phyloP scores from a whole-genome alignment of 1,140 invertebrate genomes.

The Doryteuthis pealeii region DNA sequence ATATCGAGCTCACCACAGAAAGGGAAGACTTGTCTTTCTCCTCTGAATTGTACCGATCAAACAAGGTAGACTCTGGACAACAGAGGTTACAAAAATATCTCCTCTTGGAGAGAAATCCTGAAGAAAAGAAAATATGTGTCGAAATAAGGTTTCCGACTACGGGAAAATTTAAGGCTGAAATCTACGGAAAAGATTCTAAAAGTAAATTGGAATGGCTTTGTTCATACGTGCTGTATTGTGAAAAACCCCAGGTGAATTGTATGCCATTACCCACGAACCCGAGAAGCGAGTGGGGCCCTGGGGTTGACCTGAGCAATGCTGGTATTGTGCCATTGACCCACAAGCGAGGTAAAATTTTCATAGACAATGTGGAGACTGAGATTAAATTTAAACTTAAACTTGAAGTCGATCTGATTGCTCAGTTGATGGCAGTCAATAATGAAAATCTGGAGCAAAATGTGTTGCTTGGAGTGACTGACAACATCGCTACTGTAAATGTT shows the following conservation, averaged over 20 bases:
- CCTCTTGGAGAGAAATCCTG: slow-evolving; percentile 46
- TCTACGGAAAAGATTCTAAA: slow-evolving; percentile 50
- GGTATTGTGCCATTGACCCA: slow-evolving; percentile 51
- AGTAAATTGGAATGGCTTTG: slow-evolving; percentile 52
- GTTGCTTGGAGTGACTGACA: slow-evolving; percentile 43
- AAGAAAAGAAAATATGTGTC: slow-evolving; percentile 36
- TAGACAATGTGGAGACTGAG: slow-evolving; percentile 48
- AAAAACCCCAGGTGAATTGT: slow-evolving; percentile 39
- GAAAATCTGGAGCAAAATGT: slow-evolving; percentile 25
- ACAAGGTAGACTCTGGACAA: slow-evolving; percentile 10
- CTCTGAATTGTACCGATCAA: slow-evolving; percentile 33
- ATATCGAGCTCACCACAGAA: not conserved
- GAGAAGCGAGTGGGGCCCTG: slow-evolving; percentile 53
- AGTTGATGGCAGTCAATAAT: not conserved
- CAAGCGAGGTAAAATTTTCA: slow-evolving; percentile 44
- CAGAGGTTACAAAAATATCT: slow-evolving; percentile 43
- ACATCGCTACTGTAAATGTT: slow-evolving; percentile 51
- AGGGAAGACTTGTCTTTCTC: slow-evolving; percentile 38
- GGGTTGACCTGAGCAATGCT: slow-evolving; percentile 38
- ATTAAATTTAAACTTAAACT: slow-evolving; percentile 46
- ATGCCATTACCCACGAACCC: slow-evolving; percentile 51
- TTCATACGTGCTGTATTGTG: slow-evolving; percentile 52
- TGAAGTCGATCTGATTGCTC: slow-evolving; percentile 32
- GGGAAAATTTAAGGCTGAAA: slow-evolving; percentile 53
- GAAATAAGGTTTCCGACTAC: slow-evolving; percentile 46